Base-by-base conservation (phyloP, 2,888 invertebrate species). In the Epirrhoe alternata region DNA sequence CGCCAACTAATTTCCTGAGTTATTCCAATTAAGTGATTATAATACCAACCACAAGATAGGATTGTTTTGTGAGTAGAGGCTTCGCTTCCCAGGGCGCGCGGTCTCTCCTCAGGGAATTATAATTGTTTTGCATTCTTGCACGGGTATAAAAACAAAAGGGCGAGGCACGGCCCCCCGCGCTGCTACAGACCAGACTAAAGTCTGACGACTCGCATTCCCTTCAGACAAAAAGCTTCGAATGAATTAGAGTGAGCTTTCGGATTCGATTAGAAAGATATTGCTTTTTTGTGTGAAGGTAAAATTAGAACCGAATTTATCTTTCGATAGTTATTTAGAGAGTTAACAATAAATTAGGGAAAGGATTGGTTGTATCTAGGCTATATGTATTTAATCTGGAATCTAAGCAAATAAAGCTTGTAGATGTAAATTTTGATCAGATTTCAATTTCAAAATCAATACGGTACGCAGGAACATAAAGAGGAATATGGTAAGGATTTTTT, bases 111-210 rank as follows among this genome's bases (percentile, higher is more conserved):
- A 82, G 89, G 87, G 88, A 89, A 89, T 91, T 90, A 92, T 92
- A 92, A 93, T 92, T 93, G 92, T 91, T 92, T 92, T 92, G 92
- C 92, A 92, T 92, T 93, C 92, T 90, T 92, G 90, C 88, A 88
- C 86, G 89, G 86, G 87, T 86, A 93, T 87, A 92, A 93, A 90
- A 92, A 92, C 90, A 91, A 92, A 92, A 92, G 88, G 86, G 83
- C 85, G 81, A 83, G 79, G 77, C 76, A 78, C 79, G 79, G 88
- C 89, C 91, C 90, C 90, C 90, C 91, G 91, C 89, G 76, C 88
- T 85, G 89, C 77, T 76, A 79, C 85, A 83, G 86, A 81, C 85
- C 89, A 90, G 90, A 90, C 91, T 86, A 87, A 91, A 89, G 91
- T 91, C 91, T 92, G 90, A 89, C 91, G 86, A 86, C 86, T 90